A percentile compares a stretch with the other conserved stretches of the same genome.
phyloP scores from a whole-genome alignment of 2,797 vertebrate species.

The Amphiprion clarkii region DNA sequence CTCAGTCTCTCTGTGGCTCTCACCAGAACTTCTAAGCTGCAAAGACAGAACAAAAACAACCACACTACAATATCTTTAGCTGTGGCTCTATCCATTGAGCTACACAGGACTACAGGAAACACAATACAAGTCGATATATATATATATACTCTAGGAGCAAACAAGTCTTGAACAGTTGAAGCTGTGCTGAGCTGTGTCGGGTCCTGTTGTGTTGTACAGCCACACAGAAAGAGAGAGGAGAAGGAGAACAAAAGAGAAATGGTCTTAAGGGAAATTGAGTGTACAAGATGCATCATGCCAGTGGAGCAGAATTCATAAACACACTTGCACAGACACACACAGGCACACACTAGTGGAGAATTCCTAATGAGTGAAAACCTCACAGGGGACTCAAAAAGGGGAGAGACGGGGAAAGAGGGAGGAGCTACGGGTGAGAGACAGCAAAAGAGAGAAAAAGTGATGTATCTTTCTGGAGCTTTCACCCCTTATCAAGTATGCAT shows the following conservation, averaged over 20 bases:
- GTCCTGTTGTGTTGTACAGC: conserved; percentile 58
- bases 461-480: conserved; percentile 44
- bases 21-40: conserved; percentile 36
- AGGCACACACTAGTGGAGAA: conserved; percentile 66
- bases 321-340: conserved; percentile 26
- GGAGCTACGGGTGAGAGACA: conserved; percentile 38
- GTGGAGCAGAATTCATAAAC: conserved; percentile 79
- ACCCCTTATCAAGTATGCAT: conserved; percentile 62
- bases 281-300: conserved; percentile 78
- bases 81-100: conserved; percentile 45
- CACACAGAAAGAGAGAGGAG: conserved; percentile 26
- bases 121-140: conserved; percentile 49
- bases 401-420: conserved; percentile 46
- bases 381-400: conserved; percentile 59
- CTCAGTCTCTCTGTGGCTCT: conserved; percentile 15
- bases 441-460: conserved; percentile 43
- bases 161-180: conserved; percentile 55
- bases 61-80: conserved; percentile 23
- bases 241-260: conserved; percentile 63
- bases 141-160: conserved; percentile 34
- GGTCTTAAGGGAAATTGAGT: conserved; percentile 74
- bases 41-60: conserved; percentile 29
- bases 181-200: conserved; percentile 52
- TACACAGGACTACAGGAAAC: conserved; percentile 47
- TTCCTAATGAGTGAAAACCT: conserved; percentile 77